Percentiles rank a stretch among this genome's conserved stretches.
Conservation (phyloP, 2,113 vertebrate genomes). For the Apeltes quadracus region DNA sequence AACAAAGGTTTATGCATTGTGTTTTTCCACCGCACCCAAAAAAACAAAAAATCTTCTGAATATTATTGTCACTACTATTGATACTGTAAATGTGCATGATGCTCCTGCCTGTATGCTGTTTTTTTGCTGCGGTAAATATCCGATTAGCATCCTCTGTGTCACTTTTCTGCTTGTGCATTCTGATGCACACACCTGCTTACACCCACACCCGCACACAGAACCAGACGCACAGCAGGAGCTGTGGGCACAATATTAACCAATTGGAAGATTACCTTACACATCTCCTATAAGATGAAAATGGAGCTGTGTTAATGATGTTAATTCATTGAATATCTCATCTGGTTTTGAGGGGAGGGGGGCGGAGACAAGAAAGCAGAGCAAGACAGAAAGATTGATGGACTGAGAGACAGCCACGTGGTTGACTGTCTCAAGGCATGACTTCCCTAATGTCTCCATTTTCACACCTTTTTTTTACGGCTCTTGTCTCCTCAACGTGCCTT, state of each 20-base stretch:
- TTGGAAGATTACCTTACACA: slow-evolving; percentile 61
- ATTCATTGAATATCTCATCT: slow-evolving; percentile 60
- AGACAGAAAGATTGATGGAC: slow-evolving; percentile 34
- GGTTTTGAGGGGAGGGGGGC: slow-evolving; percentile 11
- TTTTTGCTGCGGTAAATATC: background rate
- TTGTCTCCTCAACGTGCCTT: slow-evolving; percentile 47
- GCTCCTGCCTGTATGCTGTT: background rate
- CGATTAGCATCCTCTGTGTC: background rate
- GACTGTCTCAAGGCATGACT: slow-evolving; percentile 50
- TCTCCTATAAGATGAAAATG: slow-evolving; percentile 67
- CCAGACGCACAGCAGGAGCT: slow-evolving; percentile 1
- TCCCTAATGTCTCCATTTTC: slow-evolving; percentile 54
- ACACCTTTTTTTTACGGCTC: slow-evolving; percentile 54
- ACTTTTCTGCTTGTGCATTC: slow-evolving; percentile 5
- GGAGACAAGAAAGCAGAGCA: slow-evolving; percentile 28
- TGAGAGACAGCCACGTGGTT: slow-evolving; percentile 27
- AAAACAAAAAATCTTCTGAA: background rate
- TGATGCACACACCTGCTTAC: background rate
- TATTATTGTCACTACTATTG: background rate
- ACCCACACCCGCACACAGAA: background rate
- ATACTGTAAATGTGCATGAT: background rate
- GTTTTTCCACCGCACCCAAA: slow-evolving; percentile 4
- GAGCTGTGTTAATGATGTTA: slow-evolving; percentile 62
- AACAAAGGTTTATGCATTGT: background rate
- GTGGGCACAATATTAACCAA: slow-evolving; percentile 56